Conservation (phyloP, 2,113 vertebrate species). For the Odocoileus hemionus region DNA sequence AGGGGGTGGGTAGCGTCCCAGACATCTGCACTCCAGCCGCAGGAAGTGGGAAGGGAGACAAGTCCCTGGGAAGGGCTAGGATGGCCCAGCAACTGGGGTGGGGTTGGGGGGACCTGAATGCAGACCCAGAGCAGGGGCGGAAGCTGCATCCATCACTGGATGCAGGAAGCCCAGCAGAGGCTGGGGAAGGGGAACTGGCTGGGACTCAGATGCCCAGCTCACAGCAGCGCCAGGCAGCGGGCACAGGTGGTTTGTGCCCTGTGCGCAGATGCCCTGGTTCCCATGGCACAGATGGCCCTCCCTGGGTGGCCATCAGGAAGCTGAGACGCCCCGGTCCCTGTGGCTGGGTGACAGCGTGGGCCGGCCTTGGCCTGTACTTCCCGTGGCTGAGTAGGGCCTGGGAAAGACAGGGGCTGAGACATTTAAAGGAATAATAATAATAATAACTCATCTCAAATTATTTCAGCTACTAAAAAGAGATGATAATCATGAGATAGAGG, state of each 20-base stretch:
- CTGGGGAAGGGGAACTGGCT: no score
- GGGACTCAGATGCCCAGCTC: neutral
- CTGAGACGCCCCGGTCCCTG: neutral
- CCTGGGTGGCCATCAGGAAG: neutral
- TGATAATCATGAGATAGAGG: neutral
- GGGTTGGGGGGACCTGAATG: neutral
- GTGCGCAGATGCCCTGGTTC: neutral
- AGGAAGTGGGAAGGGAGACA: neutral
- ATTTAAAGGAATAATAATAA: neutral
- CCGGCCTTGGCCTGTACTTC: neutral
- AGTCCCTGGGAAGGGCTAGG: neutral
- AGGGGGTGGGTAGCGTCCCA: neutral
- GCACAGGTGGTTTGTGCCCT: neutral
- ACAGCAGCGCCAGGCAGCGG: rapidly evolving
- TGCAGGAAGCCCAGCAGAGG: neutral
- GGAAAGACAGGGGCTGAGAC: neutral
- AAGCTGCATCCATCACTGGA: neutral
- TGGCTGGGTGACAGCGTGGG: no score
- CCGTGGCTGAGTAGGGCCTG: neutral
- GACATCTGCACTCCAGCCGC: neutral
- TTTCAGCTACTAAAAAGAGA: neutral
- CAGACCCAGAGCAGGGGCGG: neutral
- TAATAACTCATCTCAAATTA: neutral
- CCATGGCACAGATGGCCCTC: neutral
- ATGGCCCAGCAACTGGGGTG: neutral